Evolutionary conservation across 2,797 vertebrate species (phyloP), one percentile per base, ranked within the genome.

Genomic region (Brachymystax lenok): DNA sequence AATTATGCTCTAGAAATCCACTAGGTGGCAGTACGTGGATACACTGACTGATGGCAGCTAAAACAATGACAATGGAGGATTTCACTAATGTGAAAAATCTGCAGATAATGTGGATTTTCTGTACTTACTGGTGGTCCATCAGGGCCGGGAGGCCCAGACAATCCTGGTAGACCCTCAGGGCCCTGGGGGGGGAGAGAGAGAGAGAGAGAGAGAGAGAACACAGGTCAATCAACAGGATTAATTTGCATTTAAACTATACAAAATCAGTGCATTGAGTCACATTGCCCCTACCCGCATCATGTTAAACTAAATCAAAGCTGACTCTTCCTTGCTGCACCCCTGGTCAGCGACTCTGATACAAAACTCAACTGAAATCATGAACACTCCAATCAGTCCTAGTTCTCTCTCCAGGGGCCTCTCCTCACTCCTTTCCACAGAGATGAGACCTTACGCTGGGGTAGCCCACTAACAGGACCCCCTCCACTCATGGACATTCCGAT

Each of bases 101-200:
- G 40, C 40, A 46, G 40, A 12, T 40, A n/a, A 33, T 16, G 28
- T 19, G 30, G 27, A 14, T 33, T 16, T 21, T 30, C 27, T 76
- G 67, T 75, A 96, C 97, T 96, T 93, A 99, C 98, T 0, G 97
- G 96, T 74, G 92, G 96, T 78, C 98, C 98, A 0, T 98, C 97
- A 70, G 93, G 90, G 71, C 98, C 98, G 2, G 96, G 75, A 73
- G 95, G 94, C 64, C 98, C 98, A 0, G 96, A 92, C 89, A 96
- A 96, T 80, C 98, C 98, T 28, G 95, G 77, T 72, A 94, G 93
- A 88, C 98, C 98, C 81, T 96, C 96, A 63, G 92, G 86, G 75
- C 98, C 98, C 98, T 99, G 86, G 82, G 76, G n/a, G n/a, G n/a
- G n/a, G n/a, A n/a, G n/a, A n/a, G n/a, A n/a, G n/a, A n/a, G n/a